Evolutionary conservation across 1,140 invertebrate species (phyloP), one percentile per base, ranked within the genome.

Genomic region (Sminthurinus signatus): DNA sequence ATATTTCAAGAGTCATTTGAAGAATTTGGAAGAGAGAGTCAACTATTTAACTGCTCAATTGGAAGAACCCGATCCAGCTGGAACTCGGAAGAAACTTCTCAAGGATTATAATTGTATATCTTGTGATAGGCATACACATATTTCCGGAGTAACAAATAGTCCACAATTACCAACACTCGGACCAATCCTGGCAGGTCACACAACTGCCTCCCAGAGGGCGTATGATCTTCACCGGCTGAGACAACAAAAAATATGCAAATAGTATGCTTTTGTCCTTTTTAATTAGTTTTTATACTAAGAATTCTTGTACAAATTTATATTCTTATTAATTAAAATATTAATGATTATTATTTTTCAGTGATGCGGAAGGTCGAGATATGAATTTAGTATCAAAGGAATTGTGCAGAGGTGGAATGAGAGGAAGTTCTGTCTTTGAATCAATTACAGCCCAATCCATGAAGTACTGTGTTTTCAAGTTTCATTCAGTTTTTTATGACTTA

Each of bases 121-220:
- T 0, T 88, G 87, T 69, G 85, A 88, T 66, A 84, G 84, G 19
- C 80, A 85, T 23, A 84, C 82, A 0, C 80, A 85, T 0, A 87
- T 88, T 84, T 77, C 78, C 12, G 83, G 78, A 65, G 78, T 85
- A n/a, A 78, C 82, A 2, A 76, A 78, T 42, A 68, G 75, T 0
- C 76, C 80, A 4, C 68, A 76, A 10, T 72, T 78, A 0, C 80
- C 81, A 0, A 70, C 75, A 25, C 69, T 76, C 43, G 63, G 81
- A 44, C 76, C 81, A 1, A 78, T 83, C 1, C 80, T 78, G 5
- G 63, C 67, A 21, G 64, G 67, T 29, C 65, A 69, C 21, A 2
- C 51, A 10, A 72, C 51, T 29, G 67, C 59, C 0, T 61, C 63
- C 17, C 60, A 56, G 39, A 42, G 67, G 12, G 67, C 70, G 28